Base-by-base conservation (phyloP, 2,797 vertebrate genomes). In the Acanthurus lineatus region DNA sequence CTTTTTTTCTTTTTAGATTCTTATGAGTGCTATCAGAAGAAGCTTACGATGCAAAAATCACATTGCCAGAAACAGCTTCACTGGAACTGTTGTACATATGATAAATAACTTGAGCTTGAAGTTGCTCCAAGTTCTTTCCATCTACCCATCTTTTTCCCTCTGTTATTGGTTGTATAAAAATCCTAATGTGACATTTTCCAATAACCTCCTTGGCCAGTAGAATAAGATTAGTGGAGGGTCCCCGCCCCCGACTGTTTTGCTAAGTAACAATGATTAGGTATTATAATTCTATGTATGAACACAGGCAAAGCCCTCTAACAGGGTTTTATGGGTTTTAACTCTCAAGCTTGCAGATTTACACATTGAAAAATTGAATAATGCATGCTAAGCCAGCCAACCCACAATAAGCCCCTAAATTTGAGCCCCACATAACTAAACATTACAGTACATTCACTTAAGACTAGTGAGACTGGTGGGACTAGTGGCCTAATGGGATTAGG, bases 311-410 rank as follows among this genome's bases (percentile, higher is more conserved):
- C 38, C 51, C 45, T 84, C 28, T 69, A 82, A 84, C 54, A 68
- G 56, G 81, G 73, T 60, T 84, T 92, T 81, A 77, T 72, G 68
- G 76, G 73, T 79, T 89, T 90, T 88, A 89, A 85, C 74, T 77
- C 69, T 81, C 62, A 73, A 76, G 73, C 86, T 83, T 28, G 45
- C 62, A 85, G 65, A 83, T 78, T 85, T 53, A 78, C 57, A 69
- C 64, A 62, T 28, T 84, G 42, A 53, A 79, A 76, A 86, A 83
- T 87, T 83, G 77, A 92, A 84, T 90, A 83, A 88, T 83, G 77
- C 82, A 84, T 32, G 40, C 75, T 86, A 76, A 91, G 83, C 81
- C 87, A 87, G 81, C 64, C 82, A 86, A 80, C 77, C 81, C 73
- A 56, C n/a, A 63, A 85, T 85, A 88, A 89, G 81, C 78, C 61